A percentile compares a stretch with the other conserved stretches of the same genome.
Conservation (phyloP, 2,888 invertebrate species). For the Aromia moschata region DNA sequence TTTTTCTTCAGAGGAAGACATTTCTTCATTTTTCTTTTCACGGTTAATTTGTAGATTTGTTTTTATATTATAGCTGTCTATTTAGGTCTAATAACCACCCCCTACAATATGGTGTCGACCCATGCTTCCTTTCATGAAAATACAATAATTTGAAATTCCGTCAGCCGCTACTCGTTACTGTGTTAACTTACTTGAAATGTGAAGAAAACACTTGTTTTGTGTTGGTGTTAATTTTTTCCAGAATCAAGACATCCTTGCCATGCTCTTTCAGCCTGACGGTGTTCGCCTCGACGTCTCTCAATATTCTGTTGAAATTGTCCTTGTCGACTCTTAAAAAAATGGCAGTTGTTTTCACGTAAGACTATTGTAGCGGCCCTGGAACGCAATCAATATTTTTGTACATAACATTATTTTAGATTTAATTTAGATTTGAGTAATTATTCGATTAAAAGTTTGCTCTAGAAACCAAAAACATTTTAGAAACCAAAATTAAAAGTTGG, state of each 20-base stretch:
- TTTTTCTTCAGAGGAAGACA: too few relatives aligned
- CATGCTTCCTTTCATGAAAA: too few relatives aligned
- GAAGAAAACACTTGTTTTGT: conserved; percentile 66
- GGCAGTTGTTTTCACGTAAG: conserved; percentile 82
- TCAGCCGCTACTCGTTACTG: not conserved
- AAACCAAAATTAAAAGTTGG: too few relatives aligned
- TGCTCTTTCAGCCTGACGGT: conserved; percentile 86
- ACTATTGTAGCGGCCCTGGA: conserved; percentile 83
- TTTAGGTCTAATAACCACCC: too few relatives aligned
- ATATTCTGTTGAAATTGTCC: conserved; percentile 83
- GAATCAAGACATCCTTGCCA: conserved; percentile 82
- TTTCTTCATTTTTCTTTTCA: too few relatives aligned
- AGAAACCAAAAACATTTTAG: too few relatives aligned
- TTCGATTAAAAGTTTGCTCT: too few relatives aligned
- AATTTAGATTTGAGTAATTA: too few relatives aligned
- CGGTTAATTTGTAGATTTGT: not conserved
- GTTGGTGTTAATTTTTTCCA: conserved; percentile 75
- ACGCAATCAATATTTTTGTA: too few relatives aligned
- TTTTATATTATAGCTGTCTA: not conserved
- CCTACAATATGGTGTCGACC: too few relatives aligned
- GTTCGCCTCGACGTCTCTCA: conserved; percentile 87
- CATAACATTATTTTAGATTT: too few relatives aligned
- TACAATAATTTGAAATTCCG: too few relatives aligned
- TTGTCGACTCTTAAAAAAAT: conserved; percentile 85
- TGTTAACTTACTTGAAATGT: conserved; percentile 71